Evolutionary conservation across 2,888 invertebrate genomes (phyloP).

Genomic region (Pasiphila rectangulata): DNA sequence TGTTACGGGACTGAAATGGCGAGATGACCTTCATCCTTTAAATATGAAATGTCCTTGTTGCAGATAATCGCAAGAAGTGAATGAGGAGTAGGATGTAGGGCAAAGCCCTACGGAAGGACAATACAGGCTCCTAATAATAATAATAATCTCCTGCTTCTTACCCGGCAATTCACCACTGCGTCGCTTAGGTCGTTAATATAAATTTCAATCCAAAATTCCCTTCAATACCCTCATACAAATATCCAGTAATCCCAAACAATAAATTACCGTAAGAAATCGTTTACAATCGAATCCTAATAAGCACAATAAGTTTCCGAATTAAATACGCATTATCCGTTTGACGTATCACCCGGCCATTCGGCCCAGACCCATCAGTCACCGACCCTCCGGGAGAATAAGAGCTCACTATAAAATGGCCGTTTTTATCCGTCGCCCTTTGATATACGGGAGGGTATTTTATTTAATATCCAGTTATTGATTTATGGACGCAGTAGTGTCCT

Average conservation of each 20-base stretch:
- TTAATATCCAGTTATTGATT: constrained; percentile 76
- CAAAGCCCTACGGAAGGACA: no score
- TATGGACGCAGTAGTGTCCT: constrained; percentile 55
- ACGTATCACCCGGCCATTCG: constrained; percentile 47
- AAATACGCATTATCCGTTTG: constrained; percentile 63
- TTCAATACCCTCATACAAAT: constrained; percentile 6
- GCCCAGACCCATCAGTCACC: constrained; percentile 36
- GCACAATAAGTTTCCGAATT: constrained; percentile 64
- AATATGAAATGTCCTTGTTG: no score
- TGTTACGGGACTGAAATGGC: no score
- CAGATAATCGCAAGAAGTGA: no score
- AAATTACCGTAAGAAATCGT: constrained; percentile 52
- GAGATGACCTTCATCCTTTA: no score
- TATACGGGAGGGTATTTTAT: constrained; percentile 70
- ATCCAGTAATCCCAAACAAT: constrained; percentile 34
- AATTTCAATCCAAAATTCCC: background rate
- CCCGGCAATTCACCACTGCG: background rate
- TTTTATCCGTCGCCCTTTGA: constrained; percentile 61
- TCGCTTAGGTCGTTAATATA: background rate
- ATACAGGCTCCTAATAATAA: no score
- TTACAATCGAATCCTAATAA: constrained; percentile 61
- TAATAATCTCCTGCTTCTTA: no score
- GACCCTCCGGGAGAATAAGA: constrained; percentile 28
- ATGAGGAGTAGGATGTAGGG: no score
- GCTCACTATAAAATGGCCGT: constrained; percentile 48